These are phyloP conservation scores for Ashinkailepas kermadecensis DNA, from an alignment of 2,888 invertebrate genomes.

Conservation along the genomic window DNA sequence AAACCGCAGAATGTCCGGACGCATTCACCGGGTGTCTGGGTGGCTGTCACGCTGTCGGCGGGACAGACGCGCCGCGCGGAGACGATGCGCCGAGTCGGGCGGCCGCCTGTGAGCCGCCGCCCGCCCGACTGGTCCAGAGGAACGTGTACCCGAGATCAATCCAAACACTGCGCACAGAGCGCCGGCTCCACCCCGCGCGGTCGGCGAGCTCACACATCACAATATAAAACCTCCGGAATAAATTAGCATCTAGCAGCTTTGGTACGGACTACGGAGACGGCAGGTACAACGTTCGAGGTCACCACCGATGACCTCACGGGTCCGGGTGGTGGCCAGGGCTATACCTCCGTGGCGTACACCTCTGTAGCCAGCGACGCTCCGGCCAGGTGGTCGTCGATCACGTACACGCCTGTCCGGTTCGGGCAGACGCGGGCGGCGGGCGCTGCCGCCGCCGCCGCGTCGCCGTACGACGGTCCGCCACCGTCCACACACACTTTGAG, in stretches of 20 bases:
- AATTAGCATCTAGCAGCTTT: slow-evolving; percentile 8
- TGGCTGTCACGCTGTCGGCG: not conserved
- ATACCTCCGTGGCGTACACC: slow-evolving; percentile 14
- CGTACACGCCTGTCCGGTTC: slow-evolving; percentile 5
- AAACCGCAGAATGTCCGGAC: not conserved
- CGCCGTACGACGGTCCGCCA: not conserved
- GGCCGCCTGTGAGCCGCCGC: not conserved
- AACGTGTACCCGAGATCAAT: slow-evolving; percentile 7
- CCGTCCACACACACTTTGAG: slow-evolving; percentile 11
- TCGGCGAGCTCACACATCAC: not conserved
- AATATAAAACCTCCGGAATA: slow-evolving; percentile 18
- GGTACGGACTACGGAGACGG: slow-evolving; percentile 7
- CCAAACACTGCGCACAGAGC: not conserved
- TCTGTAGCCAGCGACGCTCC: not conserved
- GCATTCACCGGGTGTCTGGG: not conserved
- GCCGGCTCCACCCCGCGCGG: not conserved
- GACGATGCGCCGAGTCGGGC: not conserved
- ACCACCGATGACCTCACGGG: not conserved
- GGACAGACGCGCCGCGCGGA: not conserved
- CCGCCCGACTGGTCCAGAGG: not conserved
- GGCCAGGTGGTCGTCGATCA: not conserved
- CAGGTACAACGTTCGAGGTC: slow-evolving; percentile 7
- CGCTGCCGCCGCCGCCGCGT: not conserved
- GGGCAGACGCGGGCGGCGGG: not conserved
- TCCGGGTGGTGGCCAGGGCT: not conserved